These are phyloP conservation scores for Seriola quinqueradiata DNA, from an alignment of 2,113 vertebrate genomes.

Conservation along the genomic window DNA sequence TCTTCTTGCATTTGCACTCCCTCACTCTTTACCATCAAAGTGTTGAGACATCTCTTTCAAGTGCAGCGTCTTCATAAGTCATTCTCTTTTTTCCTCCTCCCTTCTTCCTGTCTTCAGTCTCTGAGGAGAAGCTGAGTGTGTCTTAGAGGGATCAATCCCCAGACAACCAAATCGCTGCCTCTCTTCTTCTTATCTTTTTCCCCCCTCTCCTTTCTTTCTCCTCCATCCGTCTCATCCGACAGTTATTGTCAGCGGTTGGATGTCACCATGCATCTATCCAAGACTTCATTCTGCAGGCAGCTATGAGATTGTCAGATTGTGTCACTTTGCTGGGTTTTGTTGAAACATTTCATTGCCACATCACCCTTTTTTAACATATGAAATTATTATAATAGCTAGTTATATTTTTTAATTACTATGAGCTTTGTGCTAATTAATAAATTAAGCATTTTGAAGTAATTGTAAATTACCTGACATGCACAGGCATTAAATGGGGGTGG, in stretches of 20 bases:
- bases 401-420: not conserved
- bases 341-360: slow-evolving; percentile 1
- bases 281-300: slow-evolving; percentile 35
- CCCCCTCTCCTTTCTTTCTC: slow-evolving; percentile 31
- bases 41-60: slow-evolving; percentile 77
- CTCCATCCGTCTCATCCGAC: slow-evolving; percentile 51
- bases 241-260: slow-evolving; percentile 58
- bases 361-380: slow-evolving; percentile 1
- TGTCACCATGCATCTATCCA: slow-evolving; percentile 33
- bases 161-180: slow-evolving; percentile 57
- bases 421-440: not conserved
- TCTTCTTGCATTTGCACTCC: slow-evolving; percentile 42
- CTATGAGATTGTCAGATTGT: slow-evolving; percentile 42
- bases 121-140: slow-evolving; percentile 67
- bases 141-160: slow-evolving; percentile 76
- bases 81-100: slow-evolving; percentile 75
- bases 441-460: not conserved
- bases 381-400: not conserved
- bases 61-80: slow-evolving; percentile 77
- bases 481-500: not conserved
- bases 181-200: slow-evolving; percentile 48
- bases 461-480: not conserved
- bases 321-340: not conserved
- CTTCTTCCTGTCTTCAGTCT: slow-evolving; percentile 54
- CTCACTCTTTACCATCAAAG: slow-evolving; percentile 75